phyloP scores from a whole-genome alignment of 1,140 invertebrate genomes.

The Leucophenga varia region DNA sequence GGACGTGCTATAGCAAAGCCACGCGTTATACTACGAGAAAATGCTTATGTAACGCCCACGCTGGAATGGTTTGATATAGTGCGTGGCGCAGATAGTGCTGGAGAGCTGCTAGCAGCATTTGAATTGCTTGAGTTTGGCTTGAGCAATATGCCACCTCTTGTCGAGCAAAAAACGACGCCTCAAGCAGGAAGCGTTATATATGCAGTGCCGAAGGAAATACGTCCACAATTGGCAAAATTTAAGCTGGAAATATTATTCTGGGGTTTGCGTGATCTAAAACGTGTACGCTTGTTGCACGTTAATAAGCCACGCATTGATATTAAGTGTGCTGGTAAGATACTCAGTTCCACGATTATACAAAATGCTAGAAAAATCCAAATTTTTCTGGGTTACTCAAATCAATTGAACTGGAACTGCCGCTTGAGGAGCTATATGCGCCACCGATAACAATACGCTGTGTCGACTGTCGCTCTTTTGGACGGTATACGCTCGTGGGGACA shows the following conservation, averaged over 20 bases:
- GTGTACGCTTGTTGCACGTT: constrained; percentile 79
- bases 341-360: constrained; percentile 79
- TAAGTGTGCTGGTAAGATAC: constrained; percentile 84
- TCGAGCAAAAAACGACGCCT: constrained; percentile 57
- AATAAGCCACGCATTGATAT: constrained; percentile 85
- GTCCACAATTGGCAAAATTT: constrained; percentile 82
- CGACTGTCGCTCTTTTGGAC: constrained; percentile 86
- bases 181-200: constrained; percentile 63
- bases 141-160: constrained; percentile 58
- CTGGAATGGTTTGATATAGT: constrained; percentile 84
- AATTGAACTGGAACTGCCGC: constrained; percentile 80
- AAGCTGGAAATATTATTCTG: constrained; percentile 84
- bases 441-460: constrained; percentile 85
- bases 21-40: constrained; percentile 71
- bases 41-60: constrained; percentile 67
- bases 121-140: constrained; percentile 72
- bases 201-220: constrained; percentile 77
- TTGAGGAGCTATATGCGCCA: constrained; percentile 84
- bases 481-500: constrained; percentile 84
- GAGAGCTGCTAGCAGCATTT: constrained; percentile 83
- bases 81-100: constrained; percentile 75
- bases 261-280: constrained; percentile 82
- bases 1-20: constrained; percentile 75
- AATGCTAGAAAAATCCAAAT: constrained; percentile 87
- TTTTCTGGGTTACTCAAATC: constrained; percentile 81